Evolutionary conservation across 2,113 vertebrate genomes (phyloP), one percentile per base, ranked within the genome.

Genomic region (Reinhardtius hippoglossoides): DNA sequence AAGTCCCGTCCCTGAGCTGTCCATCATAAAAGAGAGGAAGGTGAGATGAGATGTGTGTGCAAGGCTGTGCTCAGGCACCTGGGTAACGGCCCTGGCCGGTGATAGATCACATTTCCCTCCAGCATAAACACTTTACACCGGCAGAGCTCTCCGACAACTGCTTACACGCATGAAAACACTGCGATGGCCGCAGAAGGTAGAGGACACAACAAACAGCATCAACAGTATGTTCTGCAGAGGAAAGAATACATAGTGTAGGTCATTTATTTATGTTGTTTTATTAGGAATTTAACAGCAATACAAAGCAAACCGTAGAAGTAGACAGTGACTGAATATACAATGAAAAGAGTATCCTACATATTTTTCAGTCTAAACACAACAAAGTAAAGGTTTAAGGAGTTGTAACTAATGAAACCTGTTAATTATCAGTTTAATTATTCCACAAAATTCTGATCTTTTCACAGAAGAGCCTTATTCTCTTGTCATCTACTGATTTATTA

Each of bases 31-130:
- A 64, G 60, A 59, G 55, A 50, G 44, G 59, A 72, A 66, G 76
- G 83, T 68, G 89, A 64, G 70, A 87, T 64, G 79, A 78, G 82
- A 82, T 76, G 81, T 83, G 84, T 84, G 77, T 78, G 73, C 84
- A 73, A 83, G 81, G 74, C 85, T 79, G 61, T 56, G 67, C 85
- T 73, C 66, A 65, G 85, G 62, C 84, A 88, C 81, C 86, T 83
- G 87, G 76, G 83, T 82, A 84, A 83, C 65, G 56, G 68, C 79
- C 61, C 87, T 20, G 27, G 58, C 72, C 62, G 5, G 68, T 89
- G 89, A 93, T 90, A 81, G 88, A 91, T 91, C 42, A 9, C 75
- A 62, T 74, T 78, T 67, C 86, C 89, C 89, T 81, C 71, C 81
- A 83, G 88, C 88, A 67, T 88, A 80, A 91, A 91, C 82, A 87